phyloP scores from a whole-genome alignment of 2,113 vertebrate species.

The Nesospiza acunhae region DNA sequence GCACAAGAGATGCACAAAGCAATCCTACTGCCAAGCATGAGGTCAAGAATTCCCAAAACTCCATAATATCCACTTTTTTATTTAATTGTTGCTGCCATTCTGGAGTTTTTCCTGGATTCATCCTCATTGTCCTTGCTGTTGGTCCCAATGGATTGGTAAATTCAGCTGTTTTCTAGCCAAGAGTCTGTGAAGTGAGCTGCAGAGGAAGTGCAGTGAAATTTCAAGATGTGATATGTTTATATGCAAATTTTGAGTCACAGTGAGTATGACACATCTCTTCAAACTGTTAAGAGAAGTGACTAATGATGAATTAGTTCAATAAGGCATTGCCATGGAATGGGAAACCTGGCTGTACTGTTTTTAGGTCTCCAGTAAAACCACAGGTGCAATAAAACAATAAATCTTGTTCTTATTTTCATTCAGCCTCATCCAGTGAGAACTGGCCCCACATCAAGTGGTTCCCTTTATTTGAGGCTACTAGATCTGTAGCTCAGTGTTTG shows the following conservation, averaged over 20 bases:
- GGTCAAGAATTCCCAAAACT: neutral
- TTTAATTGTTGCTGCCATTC: neutral
- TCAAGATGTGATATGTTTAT: neutral
- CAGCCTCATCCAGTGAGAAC: neutral
- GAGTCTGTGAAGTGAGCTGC: neutral
- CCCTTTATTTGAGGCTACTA: neutral
- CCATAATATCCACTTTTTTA: neutral
- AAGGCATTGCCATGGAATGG: neutral
- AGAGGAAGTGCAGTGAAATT: neutral
- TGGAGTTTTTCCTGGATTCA: neutral
- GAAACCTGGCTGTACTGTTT: neutral
- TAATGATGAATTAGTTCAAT: neutral
- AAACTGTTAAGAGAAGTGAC: neutral
- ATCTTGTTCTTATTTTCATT: neutral
- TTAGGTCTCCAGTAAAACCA: neutral
- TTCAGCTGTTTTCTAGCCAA: neutral
- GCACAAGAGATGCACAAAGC: constrained; percentile 79
- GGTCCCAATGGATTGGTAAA: neutral
- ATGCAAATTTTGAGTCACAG: neutral
- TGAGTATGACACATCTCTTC: neutral
- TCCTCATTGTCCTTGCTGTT: neutral
- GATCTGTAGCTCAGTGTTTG: neutral
- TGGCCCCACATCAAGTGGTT: neutral
- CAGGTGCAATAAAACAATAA: neutral
- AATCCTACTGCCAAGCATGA: constrained; percentile 72